Evolutionary conservation across 2,888 invertebrate species (phyloP).

Genomic region (Archips crataeganus): DNA sequence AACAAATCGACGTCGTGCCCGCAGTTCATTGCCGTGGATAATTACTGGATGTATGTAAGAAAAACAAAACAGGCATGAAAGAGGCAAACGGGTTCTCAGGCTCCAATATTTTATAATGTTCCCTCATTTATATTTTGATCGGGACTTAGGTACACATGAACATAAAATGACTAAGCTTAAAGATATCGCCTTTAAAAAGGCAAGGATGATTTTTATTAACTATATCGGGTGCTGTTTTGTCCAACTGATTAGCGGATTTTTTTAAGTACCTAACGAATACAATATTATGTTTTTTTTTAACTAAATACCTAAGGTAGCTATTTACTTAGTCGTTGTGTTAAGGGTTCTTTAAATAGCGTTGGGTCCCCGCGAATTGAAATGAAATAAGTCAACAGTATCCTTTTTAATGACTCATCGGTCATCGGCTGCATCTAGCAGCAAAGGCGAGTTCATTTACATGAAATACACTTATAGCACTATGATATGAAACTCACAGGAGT

Average conservation of each 20-base stretch:
- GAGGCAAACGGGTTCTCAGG: not conserved
- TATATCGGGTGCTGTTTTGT: no score
- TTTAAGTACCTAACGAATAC: no score
- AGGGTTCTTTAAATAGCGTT: not conserved
- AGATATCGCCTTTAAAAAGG: no score
- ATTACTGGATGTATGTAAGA: conserved; percentile 68
- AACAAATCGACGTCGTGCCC: conserved; percentile 54
- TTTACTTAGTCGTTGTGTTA: not conserved
- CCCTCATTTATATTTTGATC: not conserved
- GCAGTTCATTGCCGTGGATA: conserved; percentile 73
- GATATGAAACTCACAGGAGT: conserved; percentile 16
- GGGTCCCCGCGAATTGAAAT: not conserved
- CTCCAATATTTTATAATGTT: not conserved
- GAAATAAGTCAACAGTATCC: not conserved
- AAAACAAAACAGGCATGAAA: conserved; percentile 48
- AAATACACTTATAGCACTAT: conserved; percentile 16
- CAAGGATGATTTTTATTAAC: no score
- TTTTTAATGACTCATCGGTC: conserved; percentile 18
- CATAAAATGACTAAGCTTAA: no score
- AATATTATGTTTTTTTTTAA: no score
- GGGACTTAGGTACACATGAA: not conserved
- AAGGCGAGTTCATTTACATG: conserved; percentile 25
- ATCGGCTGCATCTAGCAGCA: conserved; percentile 4
- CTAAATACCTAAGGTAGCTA: no score
- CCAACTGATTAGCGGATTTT: no score